Base-by-base conservation (phyloP, 2,113 vertebrate species). In the Cairina moschata region DNA sequence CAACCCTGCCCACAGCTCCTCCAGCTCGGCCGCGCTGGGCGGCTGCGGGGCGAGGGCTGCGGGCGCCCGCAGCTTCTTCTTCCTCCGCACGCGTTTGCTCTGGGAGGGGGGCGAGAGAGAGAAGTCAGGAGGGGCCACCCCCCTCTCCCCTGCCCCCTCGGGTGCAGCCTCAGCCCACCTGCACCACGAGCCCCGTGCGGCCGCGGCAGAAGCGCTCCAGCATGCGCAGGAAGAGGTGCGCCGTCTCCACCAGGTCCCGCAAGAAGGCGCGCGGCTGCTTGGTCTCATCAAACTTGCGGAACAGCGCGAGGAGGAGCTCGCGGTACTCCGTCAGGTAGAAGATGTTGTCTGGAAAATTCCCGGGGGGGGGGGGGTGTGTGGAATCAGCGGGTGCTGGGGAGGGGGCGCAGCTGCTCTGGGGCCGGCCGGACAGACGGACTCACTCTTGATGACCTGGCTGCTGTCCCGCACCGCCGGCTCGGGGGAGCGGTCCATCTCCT, bases 301-400 rank as follows among this genome's bases (percentile, higher is more conserved):
- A 98, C 63, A 99, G 97, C 0, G 99, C 95, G 21, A 99, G 97
- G 96, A 99, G 99, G 46, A 99, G 98, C 94, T 99, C 99, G 67
- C 99, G 98, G 96, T 98, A 99, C 67, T 99, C 99, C 99, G 99
- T 99, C 95, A 99, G n/a, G 94, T 99, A 99, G 97, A 99, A 99
- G 87, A 99, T 99, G 92, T 99, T 99, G 95, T 99, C 99, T 99
- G 60, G 17, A 22, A 34, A 72, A 15, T 48, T 21, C 10, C 9
- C 13, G 17, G 12, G 14, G 11, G 8, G 23, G 28, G 5, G 7
- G 38, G 36, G 36, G 36, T n/a, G n/a, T n/a, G n/a, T n/a, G n/a
- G 36, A 36, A 6, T 42, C 26, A 15, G 72, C 1, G 1, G 2
- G 15, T 5, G 13, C 3, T 40, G 17, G 15, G 25, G 20, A 36